Percentiles rank a stretch among this genome's conserved stretches.
These are phyloP conservation scores for Xiphophorus maculatus DNA, from an alignment of 2,113 vertebrate genomes.

Conservation along the genomic window DNA sequence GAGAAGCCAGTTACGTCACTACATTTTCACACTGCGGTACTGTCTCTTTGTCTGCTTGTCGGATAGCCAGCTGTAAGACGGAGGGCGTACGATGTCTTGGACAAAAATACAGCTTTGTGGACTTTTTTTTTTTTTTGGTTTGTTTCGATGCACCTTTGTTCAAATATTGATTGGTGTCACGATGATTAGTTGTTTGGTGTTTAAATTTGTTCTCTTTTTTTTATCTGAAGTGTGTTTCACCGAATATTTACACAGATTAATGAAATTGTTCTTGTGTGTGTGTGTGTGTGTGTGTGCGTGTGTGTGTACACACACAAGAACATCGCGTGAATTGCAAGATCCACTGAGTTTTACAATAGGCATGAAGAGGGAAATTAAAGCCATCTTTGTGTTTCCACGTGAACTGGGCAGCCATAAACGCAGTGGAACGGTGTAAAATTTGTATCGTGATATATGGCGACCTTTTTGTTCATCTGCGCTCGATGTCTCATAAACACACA, in stretches of 20 bases:
- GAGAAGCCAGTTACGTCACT: conserved; percentile 76
- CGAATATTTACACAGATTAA: conserved; percentile 19
- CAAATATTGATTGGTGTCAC: conserved; percentile 35
- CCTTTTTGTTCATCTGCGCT: conserved; percentile 57
- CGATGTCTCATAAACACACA: conserved; percentile 34
- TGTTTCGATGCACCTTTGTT: conserved; percentile 32
- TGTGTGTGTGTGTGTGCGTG: not conserved
- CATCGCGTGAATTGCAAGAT: conserved; percentile 6
- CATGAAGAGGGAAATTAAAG: not conserved
- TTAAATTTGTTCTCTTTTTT: not conserved
- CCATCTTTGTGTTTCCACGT: no score
- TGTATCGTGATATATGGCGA: not conserved
- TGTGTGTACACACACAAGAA: not conserved
- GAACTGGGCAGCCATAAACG: no score
- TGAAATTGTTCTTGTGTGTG: not conserved
- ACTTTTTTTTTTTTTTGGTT: not conserved
- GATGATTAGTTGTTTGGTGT: conserved; percentile 18
- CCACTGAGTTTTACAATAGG: not conserved
- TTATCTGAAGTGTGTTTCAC: conserved; percentile 7
- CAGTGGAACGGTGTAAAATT: no score
- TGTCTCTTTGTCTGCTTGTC: conserved; percentile 80
- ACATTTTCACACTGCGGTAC: conserved; percentile 76
- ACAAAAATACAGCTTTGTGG: conserved; percentile 46
- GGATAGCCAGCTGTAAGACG: conserved; percentile 76
- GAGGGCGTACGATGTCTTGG: conserved; percentile 58